phyloP scores from a whole-genome alignment of 2,113 vertebrate species.

The Aramus guarauna region DNA sequence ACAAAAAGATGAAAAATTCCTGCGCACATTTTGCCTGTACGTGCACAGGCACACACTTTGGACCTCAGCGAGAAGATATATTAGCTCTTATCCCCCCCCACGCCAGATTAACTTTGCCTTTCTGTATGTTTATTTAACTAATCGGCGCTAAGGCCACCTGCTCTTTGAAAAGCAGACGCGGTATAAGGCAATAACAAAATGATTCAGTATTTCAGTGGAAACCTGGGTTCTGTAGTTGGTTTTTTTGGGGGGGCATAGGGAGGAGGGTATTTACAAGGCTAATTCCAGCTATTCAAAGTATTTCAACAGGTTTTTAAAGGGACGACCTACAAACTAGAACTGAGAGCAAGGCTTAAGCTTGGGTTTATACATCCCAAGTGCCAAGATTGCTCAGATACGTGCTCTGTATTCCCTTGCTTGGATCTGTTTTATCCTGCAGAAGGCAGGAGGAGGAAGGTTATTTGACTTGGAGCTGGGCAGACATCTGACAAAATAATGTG shows the following conservation, averaged over 20 bases:
- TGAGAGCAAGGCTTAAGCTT: neutral
- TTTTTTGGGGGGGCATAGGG: neutral
- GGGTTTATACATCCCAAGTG: neutral
- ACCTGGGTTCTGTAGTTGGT: neutral
- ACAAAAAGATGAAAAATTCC: neutral
- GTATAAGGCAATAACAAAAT: neutral
- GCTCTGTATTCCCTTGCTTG: neutral
- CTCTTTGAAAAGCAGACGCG: neutral
- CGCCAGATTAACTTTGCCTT: conserved; percentile 18
- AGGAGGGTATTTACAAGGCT: conserved; percentile 9
- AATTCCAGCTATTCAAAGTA: conserved; percentile 36
- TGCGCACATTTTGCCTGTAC: neutral
- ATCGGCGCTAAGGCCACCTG: conserved; percentile 6
- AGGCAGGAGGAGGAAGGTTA: conserved; percentile 9
- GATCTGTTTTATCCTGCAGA: neutral
- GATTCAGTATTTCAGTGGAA: neutral
- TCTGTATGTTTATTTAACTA: neutral
- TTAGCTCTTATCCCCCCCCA: neutral
- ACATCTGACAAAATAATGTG: conserved; percentile 57
- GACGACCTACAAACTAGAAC: neutral
- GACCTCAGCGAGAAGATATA: neutral
- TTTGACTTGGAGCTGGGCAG: conserved; percentile 60
- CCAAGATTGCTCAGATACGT: neutral
- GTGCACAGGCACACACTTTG: neutral
- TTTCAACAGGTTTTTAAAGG: conserved; percentile 32